These are phyloP conservation scores for Drosophila punjabiensis DNA, from an alignment of 1,140 invertebrate genomes.

Conservation along the genomic window DNA sequence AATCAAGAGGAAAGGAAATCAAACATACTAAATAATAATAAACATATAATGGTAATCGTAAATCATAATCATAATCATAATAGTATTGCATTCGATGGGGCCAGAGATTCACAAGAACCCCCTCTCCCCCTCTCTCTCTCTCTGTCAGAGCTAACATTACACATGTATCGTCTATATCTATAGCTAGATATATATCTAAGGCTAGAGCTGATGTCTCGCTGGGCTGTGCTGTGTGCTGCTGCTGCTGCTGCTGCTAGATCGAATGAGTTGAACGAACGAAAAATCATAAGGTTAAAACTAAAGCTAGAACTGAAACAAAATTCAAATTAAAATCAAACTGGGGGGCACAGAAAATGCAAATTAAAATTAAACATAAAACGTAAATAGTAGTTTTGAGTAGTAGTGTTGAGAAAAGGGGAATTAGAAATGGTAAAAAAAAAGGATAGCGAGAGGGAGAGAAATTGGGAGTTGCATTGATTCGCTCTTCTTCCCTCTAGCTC, in stretches of 20 bases:
- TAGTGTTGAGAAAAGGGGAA: slow-evolving; percentile 25
- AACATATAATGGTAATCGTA: slow-evolving; percentile 36
- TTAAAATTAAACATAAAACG: slow-evolving; percentile 46
- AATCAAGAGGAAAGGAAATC: slow-evolving; percentile 48
- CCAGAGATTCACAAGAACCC: slow-evolving; percentile 26
- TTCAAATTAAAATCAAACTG: slow-evolving; percentile 34
- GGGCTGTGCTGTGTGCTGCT: slow-evolving; percentile 14
- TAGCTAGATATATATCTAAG: slow-evolving; percentile 21
- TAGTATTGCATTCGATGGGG: slow-evolving; percentile 27
- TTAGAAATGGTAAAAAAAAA: slow-evolving; percentile 7
- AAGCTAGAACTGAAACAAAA: slow-evolving; percentile 37
- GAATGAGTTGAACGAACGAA: slow-evolving; percentile 9
- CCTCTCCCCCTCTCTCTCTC: too few relatives aligned
- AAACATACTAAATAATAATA: slow-evolving; percentile 54
- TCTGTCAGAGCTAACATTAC: slow-evolving; percentile 14
- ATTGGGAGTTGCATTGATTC: neutral
- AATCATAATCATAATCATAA: slow-evolving; percentile 24
- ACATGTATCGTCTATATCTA: slow-evolving; percentile 19
- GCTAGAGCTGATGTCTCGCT: slow-evolving; percentile 3
- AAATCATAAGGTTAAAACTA: slow-evolving; percentile 27
- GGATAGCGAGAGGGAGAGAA: slow-evolving; percentile 10
- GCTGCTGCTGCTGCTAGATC: slow-evolving; percentile 16
- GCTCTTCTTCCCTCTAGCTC: neutral
- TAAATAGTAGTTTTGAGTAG: slow-evolving; percentile 31
- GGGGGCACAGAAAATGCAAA: slow-evolving; percentile 35